Base-by-base conservation (phyloP, 1,140 invertebrate genomes). In the Lepidostoma basale region DNA sequence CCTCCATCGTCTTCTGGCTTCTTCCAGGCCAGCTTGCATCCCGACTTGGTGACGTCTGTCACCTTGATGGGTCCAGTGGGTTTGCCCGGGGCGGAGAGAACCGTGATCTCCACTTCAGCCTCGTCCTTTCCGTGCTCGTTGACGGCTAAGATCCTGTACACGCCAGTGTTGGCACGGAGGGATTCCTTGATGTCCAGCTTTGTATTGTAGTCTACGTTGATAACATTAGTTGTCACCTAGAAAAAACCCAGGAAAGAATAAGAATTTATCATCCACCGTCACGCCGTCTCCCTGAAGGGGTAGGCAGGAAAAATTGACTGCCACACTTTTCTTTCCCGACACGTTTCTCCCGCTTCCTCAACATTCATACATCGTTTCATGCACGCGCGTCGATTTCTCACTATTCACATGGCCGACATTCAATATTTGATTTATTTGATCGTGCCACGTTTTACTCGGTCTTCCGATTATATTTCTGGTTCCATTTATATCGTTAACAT, bases 1-100 rank as follows among this genome's bases (percentile, higher is more conserved):
- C 98, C 98, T 75, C 98, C 98, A 82, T 99, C 97, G 78, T 99
- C 97, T 76, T 97, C 95, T 20, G 98, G 97, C 77, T 97, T 96
- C 67, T 96, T 90, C 98, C 98, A 99, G 75, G 93, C 89, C 1
- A 99, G 83, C 75, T 97, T 98, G 77, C 93, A 96, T 52, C 85
- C 84, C 40, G 83, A 81, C 77, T 95, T 94, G n/a, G 92, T 97
- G 14, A 99, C 91, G 78, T 98, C 95, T 4, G 89, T 85, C 23
- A 98, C 94, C 81, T 97, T 92, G 0, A 99, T 85, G 0, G 97
- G 97, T 33, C 96, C 97, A 74, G 92, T 89, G 68, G 93, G 92
- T 79, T 92, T 94, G 72, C 87, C 85, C 39, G 94, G 92, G 47
- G 92, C 86, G 60, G 90, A 91, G 36, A 99, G 85, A 44, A 99